These are phyloP conservation scores for Atta cephalotes DNA, from an alignment of 1,140 invertebrate genomes.

Conservation along the genomic window DNA sequence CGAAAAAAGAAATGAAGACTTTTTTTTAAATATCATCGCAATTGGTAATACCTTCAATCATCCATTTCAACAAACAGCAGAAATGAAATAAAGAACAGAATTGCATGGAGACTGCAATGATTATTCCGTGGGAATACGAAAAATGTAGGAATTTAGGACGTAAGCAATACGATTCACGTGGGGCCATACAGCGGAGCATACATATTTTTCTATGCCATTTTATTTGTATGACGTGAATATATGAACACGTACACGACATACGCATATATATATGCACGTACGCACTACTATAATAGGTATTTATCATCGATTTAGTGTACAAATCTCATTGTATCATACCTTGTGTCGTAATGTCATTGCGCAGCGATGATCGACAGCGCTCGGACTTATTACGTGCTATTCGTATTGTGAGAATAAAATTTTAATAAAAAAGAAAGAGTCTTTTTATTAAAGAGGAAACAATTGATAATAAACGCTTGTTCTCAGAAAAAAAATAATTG, in stretches of 20 bases:
- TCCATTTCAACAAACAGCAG: background rate
- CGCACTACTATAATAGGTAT: background rate
- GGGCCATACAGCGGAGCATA: conserved; percentile 20
- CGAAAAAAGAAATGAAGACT: background rate
- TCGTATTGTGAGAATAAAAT: conserved; percentile 60
- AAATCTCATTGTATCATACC: conserved; percentile 68
- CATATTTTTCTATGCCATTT: conserved; percentile 55
- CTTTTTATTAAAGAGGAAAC: background rate
- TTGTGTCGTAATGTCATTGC: conserved; percentile 62
- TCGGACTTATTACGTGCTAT: conserved; percentile 56
- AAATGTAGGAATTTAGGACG: background rate
- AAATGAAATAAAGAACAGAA: background rate
- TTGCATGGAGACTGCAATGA: background rate
- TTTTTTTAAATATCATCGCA: too few relatives aligned
- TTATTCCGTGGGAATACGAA: conserved; percentile 37
- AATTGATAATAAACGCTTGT: background rate
- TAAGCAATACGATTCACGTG: conserved; percentile 13
- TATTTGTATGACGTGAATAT: conserved; percentile 45
- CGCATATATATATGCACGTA: background rate
- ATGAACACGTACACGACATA: background rate
- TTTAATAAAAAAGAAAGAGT: conserved; percentile 54
- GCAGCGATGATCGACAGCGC: conserved; percentile 39
- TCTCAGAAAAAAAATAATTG: background rate
- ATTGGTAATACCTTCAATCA: too few relatives aligned
- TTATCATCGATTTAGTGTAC: conserved; percentile 44